A percentile compares a stretch with the other conserved stretches of the same genome.
phyloP scores from a whole-genome alignment of 2,888 invertebrate genomes.

The Liposcelis brunnea region DNA sequence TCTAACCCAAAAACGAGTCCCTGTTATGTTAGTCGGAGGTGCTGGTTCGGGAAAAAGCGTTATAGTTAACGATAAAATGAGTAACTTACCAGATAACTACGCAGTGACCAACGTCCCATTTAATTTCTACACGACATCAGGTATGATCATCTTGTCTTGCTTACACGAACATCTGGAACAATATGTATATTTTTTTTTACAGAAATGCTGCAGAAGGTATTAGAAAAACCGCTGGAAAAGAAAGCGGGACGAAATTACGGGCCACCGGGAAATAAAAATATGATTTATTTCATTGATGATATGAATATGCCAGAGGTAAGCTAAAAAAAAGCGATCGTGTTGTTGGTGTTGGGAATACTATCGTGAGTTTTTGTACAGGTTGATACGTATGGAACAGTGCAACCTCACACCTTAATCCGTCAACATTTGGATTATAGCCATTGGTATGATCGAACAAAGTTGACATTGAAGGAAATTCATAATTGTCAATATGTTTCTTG shows the following conservation, averaged over 20 bases:
- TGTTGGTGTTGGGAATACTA: neutral
- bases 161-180: constrained; percentile 10
- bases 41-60: constrained; percentile 89
- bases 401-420: constrained; percentile 82
- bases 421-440: constrained; percentile 89
- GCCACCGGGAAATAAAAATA: constrained; percentile 78
- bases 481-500: constrained; percentile 88
- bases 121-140: constrained; percentile 87
- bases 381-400: constrained; percentile 84
- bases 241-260: constrained; percentile 88
- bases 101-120: constrained; percentile 78
- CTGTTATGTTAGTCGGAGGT: constrained; percentile 79
- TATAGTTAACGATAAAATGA: constrained; percentile 69
- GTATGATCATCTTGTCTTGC: constrained; percentile 25
- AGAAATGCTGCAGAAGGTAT: constrained; percentile 71
- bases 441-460: constrained; percentile 84
- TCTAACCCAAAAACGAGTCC: constrained; percentile 55
- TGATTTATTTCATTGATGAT: constrained; percentile 90
- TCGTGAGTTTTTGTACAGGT: constrained; percentile 27
- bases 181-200: constrained; percentile 15
- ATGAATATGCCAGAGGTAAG: constrained; percentile 88
- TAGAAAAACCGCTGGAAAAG: constrained; percentile 86
- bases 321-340: neutral
- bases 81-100: constrained; percentile 53
- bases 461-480: constrained; percentile 75